Base-by-base conservation (phyloP, 1,140 invertebrate genomes). In the Aphaenogaster rudis region DNA sequence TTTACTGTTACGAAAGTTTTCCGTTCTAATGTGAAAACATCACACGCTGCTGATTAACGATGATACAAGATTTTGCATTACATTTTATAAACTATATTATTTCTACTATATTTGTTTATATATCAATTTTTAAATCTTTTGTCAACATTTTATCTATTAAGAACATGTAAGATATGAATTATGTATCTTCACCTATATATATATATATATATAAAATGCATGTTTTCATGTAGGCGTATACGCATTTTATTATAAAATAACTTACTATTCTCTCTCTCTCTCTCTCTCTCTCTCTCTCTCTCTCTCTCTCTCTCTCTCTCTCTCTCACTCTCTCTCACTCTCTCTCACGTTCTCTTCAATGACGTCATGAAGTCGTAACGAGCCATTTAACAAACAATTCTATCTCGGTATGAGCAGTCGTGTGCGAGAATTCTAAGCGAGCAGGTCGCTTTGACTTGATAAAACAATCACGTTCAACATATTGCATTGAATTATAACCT, bases 401-500 rank as follows among this genome's bases (percentile, higher is more conserved):
- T 33, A 72, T 9, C 21, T 79, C 21, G n/a, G 13, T 1, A 59
- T 17, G 80, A 61, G 28, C 52, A 82, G 80, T 82, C 17, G 28
- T 45, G 17, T 45, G 39, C 39, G 67, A 82, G 39, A 8, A 48
- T 59, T 82, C 13, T 11, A 48, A 82, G 28, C 39, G 67, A 33
- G 5, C 42, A 48, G 28, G 39, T 48, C 39, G 52, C 67, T 61
- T 74, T 74, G 52, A 61, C 80, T 74, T 42, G 39, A 28, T 42
- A 48, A 36, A 69, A 71, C 64, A 81, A 81, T 81, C 48, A 39
- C 78, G 64, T 66, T 79, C 17, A 50, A 79, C 45, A 77, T 79
- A 66, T 50, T 45, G 77, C 59, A 69, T 81, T 54, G 78, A 50
- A 74, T 39, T 76, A 48, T 76, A 84, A 50, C 28, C 54, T 39